phyloP scores from a whole-genome alignment of 2,888 invertebrate species.

The Polydrusus tereticollis region DNA sequence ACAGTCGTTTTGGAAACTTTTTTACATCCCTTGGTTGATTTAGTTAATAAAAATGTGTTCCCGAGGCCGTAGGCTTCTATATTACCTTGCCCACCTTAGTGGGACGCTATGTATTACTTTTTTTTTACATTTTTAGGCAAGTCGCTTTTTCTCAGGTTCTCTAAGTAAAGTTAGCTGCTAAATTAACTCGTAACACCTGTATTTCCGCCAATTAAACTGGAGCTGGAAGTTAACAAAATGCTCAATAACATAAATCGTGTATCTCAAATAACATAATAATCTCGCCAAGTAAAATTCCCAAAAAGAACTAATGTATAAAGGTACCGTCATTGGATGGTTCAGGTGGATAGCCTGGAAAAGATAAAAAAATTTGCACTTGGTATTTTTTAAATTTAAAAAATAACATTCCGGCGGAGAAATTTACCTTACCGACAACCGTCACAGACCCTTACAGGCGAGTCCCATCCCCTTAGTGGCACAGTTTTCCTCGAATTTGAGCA shows the following conservation, averaged over 20 bases:
- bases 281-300: conserved; percentile 4
- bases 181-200: not conserved
- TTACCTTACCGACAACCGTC: conserved; percentile 70
- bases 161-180: conserved; percentile 2
- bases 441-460: conserved; percentile 80
- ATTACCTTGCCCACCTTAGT: no score
- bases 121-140: no score
- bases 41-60: no score
- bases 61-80: no score
- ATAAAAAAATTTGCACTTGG: not conserved
- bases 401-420: no score
- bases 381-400: no score
- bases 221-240: conserved; percentile 1
- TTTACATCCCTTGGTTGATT: no score
- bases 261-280: not conserved
- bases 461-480: conserved; percentile 82
- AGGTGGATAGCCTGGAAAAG: not conserved
- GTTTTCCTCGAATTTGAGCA: conserved; percentile 73
- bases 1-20: no score
- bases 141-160: no score
- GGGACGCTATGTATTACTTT: no score
- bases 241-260: not conserved
- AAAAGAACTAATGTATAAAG: not conserved
- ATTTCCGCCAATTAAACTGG: not conserved
- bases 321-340: conserved; percentile 3